Percentiles rank a stretch among this genome's conserved stretches.
phyloP scores from a whole-genome alignment of 2,888 invertebrate genomes.

The Formica aserva region DNA sequence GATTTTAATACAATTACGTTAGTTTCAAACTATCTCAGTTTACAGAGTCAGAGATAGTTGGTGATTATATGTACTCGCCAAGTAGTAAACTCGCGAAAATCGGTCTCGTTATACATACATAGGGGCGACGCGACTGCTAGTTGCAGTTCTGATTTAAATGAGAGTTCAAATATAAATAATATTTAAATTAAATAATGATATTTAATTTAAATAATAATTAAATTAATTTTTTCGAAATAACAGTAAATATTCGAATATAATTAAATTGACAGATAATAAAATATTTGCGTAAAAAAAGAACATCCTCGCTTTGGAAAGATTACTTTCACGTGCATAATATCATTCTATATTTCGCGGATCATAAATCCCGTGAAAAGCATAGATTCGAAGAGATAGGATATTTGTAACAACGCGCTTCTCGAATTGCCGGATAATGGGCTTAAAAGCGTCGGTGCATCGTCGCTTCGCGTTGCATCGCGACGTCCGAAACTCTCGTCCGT shows the following conservation, averaged over 20 bases:
- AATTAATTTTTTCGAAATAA: not conserved
- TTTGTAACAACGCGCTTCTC: not conserved
- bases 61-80: slow-evolving; percentile 48
- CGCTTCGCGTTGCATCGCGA: not conserved
- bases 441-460: not conserved
- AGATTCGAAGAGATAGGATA: not conserved
- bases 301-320: not conserved
- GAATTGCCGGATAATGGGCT: not conserved
- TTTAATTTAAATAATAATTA: too few relatives aligned
- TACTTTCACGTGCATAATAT: too few relatives aligned
- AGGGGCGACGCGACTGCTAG: too few relatives aligned
- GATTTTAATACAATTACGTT: slow-evolving; percentile 17
- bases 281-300: not conserved
- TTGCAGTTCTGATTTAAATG: not conserved
- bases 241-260: not conserved
- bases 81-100: slow-evolving; percentile 59
- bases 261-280: not conserved
- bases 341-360: too few relatives aligned
- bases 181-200: not conserved
- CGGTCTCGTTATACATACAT: not conserved
- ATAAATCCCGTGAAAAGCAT: too few relatives aligned
- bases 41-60: not conserved
- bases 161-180: not conserved
- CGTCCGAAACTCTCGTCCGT: slow-evolving; percentile 37
- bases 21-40: not conserved